phyloP scores from a whole-genome alignment of 2,797 vertebrate genomes.

The Gobionotothen gibberifrons region DNA sequence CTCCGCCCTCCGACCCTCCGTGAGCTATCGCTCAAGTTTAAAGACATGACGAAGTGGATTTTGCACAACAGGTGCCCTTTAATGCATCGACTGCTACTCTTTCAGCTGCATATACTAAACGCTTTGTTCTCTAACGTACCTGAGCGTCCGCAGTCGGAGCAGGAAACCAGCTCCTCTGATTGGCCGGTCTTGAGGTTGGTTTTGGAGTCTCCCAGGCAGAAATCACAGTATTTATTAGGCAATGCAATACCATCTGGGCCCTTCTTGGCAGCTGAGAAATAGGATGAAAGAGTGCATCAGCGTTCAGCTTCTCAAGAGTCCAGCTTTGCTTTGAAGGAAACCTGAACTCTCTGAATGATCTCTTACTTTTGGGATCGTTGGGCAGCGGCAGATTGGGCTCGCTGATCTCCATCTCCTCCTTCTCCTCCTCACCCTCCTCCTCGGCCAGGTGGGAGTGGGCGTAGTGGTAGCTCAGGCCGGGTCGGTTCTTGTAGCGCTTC shows the following conservation, averaged over 20 bases:
- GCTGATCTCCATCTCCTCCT: constrained; percentile 89
- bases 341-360: neutral
- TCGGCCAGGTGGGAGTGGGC: constrained; percentile 96
- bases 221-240: constrained; percentile 97
- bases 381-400: constrained; percentile 86
- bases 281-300: constrained; percentile 12
- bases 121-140: constrained; percentile 74
- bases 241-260: constrained; percentile 92
- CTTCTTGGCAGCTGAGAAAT: constrained; percentile 87
- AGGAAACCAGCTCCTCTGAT: constrained; percentile 94
- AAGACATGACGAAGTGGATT: no score
- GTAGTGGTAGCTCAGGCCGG: constrained; percentile 97
- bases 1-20: no score
- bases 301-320: neutral
- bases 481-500: constrained; percentile 97
- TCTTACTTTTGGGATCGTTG: constrained; percentile 92
- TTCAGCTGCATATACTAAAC: neutral
- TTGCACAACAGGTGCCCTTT: no score
- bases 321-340: neutral
- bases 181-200: constrained; percentile 96
- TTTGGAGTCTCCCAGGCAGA: constrained; percentile 95
- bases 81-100: neutral
- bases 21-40: no score
- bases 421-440: constrained; percentile 92
- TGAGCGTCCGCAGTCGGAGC: constrained; percentile 95